Base-by-base conservation (phyloP, 2,113 vertebrate species). In the Halcyon malimbica region DNA sequence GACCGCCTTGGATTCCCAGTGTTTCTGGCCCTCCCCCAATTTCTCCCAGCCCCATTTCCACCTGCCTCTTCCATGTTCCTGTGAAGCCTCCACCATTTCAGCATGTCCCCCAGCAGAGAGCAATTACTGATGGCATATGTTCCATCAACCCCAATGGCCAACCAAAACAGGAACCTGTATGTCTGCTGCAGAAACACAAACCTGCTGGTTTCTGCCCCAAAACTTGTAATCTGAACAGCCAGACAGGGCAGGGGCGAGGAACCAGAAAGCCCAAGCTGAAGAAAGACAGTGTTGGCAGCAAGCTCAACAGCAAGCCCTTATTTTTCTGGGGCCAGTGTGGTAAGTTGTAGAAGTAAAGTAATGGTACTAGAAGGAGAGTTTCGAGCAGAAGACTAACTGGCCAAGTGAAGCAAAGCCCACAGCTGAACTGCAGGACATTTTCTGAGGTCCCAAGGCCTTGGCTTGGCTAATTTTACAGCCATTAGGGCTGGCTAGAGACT, bases 161-260 rank as follows among this genome's bases (percentile, higher is more conserved):
- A 31, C 11, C 11, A 44, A 31, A 62, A 21, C 0, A 0, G 48
- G 39, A 26, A 13, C 18, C 64, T 46, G 24, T 14, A 10, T 9
- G 11, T 88, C 83, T 71, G 46, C 48, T 78, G 28, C 51, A 79
- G 56, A 90, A 82, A 90, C 69, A 78, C 41, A 70, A 69, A 87
- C 53, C 6, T 57, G 24, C n/a, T 71, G 46, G n/a, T 37, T 79
- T 60, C 63, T 88, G 63, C 62, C 79, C 53, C 63, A n/a, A 48
- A 86, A 54, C 28, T 26, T 39, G 24, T 50, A 33, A 11, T 4
- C 35, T 65, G 42, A 82, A 67, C 9, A 93, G 70, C 17, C 37
- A 82, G n/a, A 35, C 6, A 77, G 28, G 54, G 28, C 56, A 83
- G 65, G 65, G 46, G 26, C 0, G 0, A 75, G n/a, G 13, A 16